These are phyloP conservation scores for Eupithecia insigniata DNA, from an alignment of 2,888 invertebrate genomes.

Conservation along the genomic window DNA sequence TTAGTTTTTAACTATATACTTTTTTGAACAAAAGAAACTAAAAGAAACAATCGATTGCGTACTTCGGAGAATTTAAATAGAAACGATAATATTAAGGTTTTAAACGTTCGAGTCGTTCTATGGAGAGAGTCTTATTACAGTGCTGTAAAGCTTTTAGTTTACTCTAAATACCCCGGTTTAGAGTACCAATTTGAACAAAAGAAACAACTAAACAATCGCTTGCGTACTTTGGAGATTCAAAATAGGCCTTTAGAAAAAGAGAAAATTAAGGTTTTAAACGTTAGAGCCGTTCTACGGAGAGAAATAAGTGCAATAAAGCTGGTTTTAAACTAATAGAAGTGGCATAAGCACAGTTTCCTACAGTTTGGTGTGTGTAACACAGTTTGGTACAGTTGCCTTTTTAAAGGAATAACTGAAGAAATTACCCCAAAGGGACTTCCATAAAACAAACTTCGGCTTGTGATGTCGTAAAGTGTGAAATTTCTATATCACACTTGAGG, in stretches of 20 bases:
- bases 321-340: not conserved
- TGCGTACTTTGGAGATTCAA: too few relatives aligned
- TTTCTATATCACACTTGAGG: constrained; percentile 49
- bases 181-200: too few relatives aligned
- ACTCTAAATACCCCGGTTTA: too few relatives aligned
- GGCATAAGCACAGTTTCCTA: too few relatives aligned
- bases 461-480: constrained; percentile 48
- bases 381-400: constrained; percentile 42
- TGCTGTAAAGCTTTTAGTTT: not conserved
- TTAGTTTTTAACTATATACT: too few relatives aligned
- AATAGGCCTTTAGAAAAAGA: too few relatives aligned
- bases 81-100: too few relatives aligned
- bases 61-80: too few relatives aligned
- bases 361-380: too few relatives aligned
- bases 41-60: too few relatives aligned
- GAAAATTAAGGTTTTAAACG: not conserved
- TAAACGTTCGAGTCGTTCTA: not conserved
- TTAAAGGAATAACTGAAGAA: constrained; percentile 43
- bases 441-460: constrained; percentile 53
- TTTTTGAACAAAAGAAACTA: too few relatives aligned
- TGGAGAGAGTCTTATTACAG: not conserved
- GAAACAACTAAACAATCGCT: too few relatives aligned
- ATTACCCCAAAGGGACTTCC: constrained; percentile 49
- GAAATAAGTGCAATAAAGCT: not conserved
- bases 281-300: not conserved